Conservation (phyloP, 2,797 vertebrate species). For the Naso thynnoides region DNA sequence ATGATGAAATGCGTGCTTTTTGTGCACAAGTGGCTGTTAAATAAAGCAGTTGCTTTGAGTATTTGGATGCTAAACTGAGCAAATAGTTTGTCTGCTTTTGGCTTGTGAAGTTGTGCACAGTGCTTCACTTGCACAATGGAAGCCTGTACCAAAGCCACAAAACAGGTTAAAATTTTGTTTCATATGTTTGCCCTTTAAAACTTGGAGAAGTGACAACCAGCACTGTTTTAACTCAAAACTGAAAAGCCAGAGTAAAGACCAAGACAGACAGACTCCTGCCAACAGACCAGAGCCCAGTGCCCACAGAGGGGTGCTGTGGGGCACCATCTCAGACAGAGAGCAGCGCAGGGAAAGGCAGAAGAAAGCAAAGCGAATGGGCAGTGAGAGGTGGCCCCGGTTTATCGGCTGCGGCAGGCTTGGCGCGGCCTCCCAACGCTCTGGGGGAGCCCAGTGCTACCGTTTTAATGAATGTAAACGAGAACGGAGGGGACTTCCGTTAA, state of each 20-base stretch:
- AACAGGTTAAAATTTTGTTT: conserved; percentile 53
- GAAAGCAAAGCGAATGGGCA: conserved; percentile 79
- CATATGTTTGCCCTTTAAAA: conserved; percentile 57
- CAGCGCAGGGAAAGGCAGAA: conserved; percentile 65
- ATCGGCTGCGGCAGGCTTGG: conserved; percentile 83
- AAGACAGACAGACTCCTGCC: conserved; percentile 65
- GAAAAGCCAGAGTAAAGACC: conserved; percentile 57
- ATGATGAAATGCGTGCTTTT: neutral
- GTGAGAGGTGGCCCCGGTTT: conserved; percentile 81
- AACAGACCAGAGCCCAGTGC: conserved; percentile 63
- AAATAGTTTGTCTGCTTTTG: conserved; percentile 22
- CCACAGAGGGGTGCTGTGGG: conserved; percentile 76
- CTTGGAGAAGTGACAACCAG: conserved; percentile 56
- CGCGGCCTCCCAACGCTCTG: conserved; percentile 61
- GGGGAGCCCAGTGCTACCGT: conserved; percentile 74
- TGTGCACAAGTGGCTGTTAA: neutral
- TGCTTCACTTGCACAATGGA: conserved; percentile 31
- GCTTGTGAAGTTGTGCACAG: conserved; percentile 22
- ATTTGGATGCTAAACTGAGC: conserved; percentile 8
- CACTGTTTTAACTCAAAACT: conserved; percentile 58
- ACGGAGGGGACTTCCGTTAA: conserved; percentile 75
- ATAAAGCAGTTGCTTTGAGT: neutral
- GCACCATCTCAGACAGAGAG: conserved; percentile 68
- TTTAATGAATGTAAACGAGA: conserved; percentile 86
- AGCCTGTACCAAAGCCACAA: conserved; percentile 28